A percentile compares a stretch with the other conserved stretches of the same genome.
Evolutionary conservation across 2,797 vertebrate species (phyloP).

Genomic region (Microcaecilia unicolor): DNA sequence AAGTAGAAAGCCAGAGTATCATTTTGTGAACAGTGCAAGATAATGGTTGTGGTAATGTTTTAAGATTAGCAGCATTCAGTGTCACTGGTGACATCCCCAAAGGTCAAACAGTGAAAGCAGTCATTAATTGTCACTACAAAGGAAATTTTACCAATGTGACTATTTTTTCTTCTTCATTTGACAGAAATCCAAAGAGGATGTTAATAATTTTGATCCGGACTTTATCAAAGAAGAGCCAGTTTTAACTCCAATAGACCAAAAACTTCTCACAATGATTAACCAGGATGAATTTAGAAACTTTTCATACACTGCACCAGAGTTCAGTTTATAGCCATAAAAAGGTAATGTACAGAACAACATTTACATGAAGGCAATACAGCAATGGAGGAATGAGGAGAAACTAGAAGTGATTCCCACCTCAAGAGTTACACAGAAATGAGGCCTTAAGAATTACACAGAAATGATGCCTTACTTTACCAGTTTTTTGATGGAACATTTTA

Average conservation of each 20-base stretch:
- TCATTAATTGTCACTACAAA: no score
- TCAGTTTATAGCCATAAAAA: constrained; percentile 43
- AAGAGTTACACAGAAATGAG: constrained; percentile 19
- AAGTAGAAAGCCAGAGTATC: no score
- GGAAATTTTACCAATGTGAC: no score
- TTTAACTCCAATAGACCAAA: constrained; percentile 87
- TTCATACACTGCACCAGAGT: constrained; percentile 81
- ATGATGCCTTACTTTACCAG: constrained; percentile 9
- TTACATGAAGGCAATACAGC: constrained; percentile 9
- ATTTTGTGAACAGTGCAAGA: no score
- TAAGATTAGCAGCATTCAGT: no score
- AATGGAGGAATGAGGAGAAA: constrained; percentile 7
- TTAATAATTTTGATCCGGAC: constrained; percentile 97
- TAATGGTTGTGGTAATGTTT: no score
- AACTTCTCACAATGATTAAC: constrained; percentile 75
- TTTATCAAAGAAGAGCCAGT: constrained; percentile 90
- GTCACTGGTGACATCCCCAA: no score
- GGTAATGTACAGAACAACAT: no score
- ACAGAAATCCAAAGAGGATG: constrained; percentile 89
- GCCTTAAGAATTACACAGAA: constrained; percentile 21
- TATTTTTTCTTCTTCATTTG: constrained; percentile 26
- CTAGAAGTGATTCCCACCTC: constrained; percentile 23
- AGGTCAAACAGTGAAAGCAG: no score
- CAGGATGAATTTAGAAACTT: constrained; percentile 93
- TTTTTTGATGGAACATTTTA: neutral